Percentiles rank a stretch among this genome's conserved stretches.
These are phyloP conservation scores for Mus caroli DNA, from an alignment of 2,797 vertebrate genomes.

Conservation along the genomic window DNA sequence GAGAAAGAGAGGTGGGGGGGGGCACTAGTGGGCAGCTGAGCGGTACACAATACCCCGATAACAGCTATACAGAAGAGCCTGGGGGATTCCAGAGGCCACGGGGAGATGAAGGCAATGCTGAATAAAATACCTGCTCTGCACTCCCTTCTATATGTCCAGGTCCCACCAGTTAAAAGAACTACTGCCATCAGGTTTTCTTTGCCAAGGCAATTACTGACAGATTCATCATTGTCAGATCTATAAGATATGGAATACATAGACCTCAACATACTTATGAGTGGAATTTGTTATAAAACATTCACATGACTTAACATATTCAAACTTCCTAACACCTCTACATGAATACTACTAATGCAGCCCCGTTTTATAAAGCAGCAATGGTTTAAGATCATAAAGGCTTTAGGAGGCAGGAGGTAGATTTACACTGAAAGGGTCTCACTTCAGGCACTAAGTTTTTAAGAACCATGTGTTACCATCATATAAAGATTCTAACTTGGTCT, in stretches of 20 bases:
- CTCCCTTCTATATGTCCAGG: not conserved
- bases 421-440: not conserved
- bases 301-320: not conserved
- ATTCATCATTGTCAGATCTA: not conserved
- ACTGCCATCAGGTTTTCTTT: not conserved
- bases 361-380: not conserved
- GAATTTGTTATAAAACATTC: not conserved
- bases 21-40: too few species aligned
- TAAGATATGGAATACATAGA: not conserved
- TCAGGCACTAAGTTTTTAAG: not conserved
- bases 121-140: not conserved
- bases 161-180: not conserved
- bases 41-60: not conserved
- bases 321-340: not conserved
- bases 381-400: not conserved
- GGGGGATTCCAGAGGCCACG: too few species aligned
- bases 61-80: not conserved
- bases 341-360: too few species aligned
- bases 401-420: not conserved
- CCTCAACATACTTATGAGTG: not conserved
- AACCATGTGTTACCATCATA: not conserved
- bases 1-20: not conserved
- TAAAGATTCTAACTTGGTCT: not conserved
- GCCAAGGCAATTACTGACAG: not conserved
- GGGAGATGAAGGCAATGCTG: too few species aligned